phyloP scores from a whole-genome alignment of 2,797 vertebrate species.

The Tamandua tetradactyla region DNA sequence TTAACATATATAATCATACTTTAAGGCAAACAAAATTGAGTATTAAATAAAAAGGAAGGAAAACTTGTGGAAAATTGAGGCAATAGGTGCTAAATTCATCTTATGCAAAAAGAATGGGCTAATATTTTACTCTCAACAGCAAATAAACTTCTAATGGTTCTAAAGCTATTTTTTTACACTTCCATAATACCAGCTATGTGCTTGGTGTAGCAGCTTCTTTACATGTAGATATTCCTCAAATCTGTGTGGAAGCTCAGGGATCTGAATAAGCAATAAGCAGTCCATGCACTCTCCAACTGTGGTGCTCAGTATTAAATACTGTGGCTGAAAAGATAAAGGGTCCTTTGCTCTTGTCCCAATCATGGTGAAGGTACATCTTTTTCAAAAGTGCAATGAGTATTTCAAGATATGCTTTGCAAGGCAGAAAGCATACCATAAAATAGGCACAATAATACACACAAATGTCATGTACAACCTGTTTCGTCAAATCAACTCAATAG shows the following conservation, averaged over 20 bases:
- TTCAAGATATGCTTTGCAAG: too few species aligned
- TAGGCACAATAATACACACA: too few species aligned
- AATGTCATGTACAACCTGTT: too few species aligned
- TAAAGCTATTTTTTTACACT: neutral
- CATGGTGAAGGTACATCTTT: too few species aligned
- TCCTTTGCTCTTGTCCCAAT: neutral
- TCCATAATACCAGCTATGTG: rapidly evolving
- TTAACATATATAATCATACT: neutral
- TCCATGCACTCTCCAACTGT: neutral
- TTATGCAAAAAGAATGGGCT: neutral
- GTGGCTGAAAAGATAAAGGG: neutral
- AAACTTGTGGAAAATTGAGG: neutral
- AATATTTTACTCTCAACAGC: neutral
- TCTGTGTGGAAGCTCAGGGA: neutral
- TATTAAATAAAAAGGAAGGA: neutral
- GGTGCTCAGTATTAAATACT: neutral
- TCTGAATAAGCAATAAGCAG: neutral
- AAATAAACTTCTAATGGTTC: neutral
- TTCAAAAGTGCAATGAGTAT: too few species aligned
- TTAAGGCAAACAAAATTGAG: neutral
- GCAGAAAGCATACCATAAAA: too few species aligned
- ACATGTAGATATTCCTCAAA: neutral
- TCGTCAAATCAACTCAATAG: too few species aligned
- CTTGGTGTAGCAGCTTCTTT: neutral
- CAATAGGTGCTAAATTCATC: neutral